A percentile compares a stretch with the other conserved stretches of the same genome.
Conservation (phyloP, 2,888 invertebrate species). For the Morpho achilles region DNA sequence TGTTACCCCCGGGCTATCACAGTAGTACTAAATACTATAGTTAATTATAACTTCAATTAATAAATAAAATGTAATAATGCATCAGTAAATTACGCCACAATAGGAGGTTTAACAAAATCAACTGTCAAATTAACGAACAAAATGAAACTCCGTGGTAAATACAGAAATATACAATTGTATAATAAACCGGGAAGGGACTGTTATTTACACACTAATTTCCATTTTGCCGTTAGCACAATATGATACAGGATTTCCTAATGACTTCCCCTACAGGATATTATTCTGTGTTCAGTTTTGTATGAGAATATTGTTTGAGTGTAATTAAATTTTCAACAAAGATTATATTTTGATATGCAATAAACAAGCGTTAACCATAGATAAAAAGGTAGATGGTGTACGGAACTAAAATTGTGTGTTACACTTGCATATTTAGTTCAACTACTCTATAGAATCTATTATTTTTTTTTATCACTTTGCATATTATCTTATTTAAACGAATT, state of each 20-base stretch:
- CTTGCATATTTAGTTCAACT: no score
- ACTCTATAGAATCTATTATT: no score
- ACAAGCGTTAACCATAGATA: no score
- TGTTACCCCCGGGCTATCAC: no score
- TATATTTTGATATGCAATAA: conserved; percentile 1
- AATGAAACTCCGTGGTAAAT: conserved; percentile 28
- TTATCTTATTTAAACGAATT: no score
- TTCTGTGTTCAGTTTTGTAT: conserved; percentile 19
- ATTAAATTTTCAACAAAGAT: conserved; percentile 11
- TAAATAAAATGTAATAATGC: no score
- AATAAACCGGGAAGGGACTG: conserved; percentile 27
- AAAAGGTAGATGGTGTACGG: no score
- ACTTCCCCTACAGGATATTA: conserved; percentile 35
- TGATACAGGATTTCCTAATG: conserved; percentile 52
- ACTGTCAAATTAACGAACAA: background rate
- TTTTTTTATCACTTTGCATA: no score
- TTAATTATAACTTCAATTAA: no score
- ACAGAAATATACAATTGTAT: conserved; percentile 45
- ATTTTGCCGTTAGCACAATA: conserved; percentile 48
- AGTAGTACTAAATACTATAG: no score
- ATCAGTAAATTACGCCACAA: no score
- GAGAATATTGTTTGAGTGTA: conserved; percentile 14
- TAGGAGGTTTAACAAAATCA: conserved; percentile 1
- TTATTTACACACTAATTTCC: conserved; percentile 61
- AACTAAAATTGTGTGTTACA: no score